Percentiles rank a stretch among this genome's conserved stretches.
These are phyloP conservation scores for Semnopithecus entellus DNA, from an alignment of 2,113 vertebrate genomes.

Conservation along the genomic window DNA sequence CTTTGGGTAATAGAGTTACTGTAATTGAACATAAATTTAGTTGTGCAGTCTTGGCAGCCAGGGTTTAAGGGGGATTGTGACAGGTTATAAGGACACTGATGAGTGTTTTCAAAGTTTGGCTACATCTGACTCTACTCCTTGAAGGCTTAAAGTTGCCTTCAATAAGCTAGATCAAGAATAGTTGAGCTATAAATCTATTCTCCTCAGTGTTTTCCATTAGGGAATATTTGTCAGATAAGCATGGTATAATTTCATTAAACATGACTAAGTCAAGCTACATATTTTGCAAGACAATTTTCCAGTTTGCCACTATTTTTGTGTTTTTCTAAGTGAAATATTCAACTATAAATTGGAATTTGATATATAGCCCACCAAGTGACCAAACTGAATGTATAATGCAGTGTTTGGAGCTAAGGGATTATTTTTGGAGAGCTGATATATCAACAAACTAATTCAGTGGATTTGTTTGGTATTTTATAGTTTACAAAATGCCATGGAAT, in stretches of 20 bases:
- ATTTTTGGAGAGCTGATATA: neutral
- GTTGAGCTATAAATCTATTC: neutral
- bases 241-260: neutral
- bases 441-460: slow-evolving; percentile 31
- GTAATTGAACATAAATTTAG: slow-evolving; percentile 34
- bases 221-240: neutral
- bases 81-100: neutral
- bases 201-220: neutral
- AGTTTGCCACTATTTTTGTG: neutral
- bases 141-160: neutral
- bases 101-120: neutral
- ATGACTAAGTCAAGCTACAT: neutral
- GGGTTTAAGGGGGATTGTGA: neutral
- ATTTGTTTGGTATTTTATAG: slow-evolving; percentile 50
- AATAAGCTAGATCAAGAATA: neutral
- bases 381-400: slow-evolving; percentile 34
- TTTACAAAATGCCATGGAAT: slow-evolving; percentile 47
- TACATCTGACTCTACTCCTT: neutral
- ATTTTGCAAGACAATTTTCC: neutral
- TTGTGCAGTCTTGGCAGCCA: neutral
- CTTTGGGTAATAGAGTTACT: neutral
- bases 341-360: slow-evolving; percentile 54
- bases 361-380: neutral
- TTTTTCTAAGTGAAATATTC: neutral
- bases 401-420: neutral